Percentiles rank a stretch among this genome's conserved stretches.
phyloP scores from a whole-genome alignment of 2,888 invertebrate species.

The Drosophila limbata region DNA sequence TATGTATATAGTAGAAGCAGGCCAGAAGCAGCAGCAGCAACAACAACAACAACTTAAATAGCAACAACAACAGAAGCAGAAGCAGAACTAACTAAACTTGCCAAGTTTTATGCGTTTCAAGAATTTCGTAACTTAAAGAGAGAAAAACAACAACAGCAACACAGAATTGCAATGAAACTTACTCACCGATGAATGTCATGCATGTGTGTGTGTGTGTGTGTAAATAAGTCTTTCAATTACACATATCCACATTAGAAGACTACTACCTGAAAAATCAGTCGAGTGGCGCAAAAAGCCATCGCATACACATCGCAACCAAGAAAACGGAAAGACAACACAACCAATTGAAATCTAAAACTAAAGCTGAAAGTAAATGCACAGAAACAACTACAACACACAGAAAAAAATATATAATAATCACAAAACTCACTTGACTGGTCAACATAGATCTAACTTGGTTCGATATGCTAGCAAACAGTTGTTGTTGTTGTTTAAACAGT shows the following conservation, averaged over 20 bases:
- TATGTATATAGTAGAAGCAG: conserved; percentile 43
- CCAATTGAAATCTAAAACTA: conserved; percentile 59
- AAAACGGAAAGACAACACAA: conserved; percentile 56
- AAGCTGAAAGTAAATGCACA: conserved; percentile 45
- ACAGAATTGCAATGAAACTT: conserved; percentile 68
- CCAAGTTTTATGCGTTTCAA: conserved; percentile 70
- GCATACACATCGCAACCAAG: conserved; percentile 19
- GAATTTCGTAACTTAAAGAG: conserved; percentile 64
- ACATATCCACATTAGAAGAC: conserved; percentile 44
- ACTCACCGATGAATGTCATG: conserved; percentile 49
- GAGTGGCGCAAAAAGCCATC: conserved; percentile 66
- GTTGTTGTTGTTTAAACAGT: conserved; percentile 6
- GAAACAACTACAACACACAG: conserved; percentile 8
- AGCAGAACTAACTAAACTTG: conserved; percentile 72
- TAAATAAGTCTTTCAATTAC: conserved; percentile 55
- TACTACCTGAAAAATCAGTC: conserved; percentile 61
- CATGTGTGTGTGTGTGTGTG: conserved; percentile 20
- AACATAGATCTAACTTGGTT: conserved; percentile 21
- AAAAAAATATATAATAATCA: conserved; percentile 20
- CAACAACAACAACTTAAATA: conserved; percentile 34
- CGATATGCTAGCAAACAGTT: conserved; percentile 20
- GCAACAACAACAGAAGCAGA: conserved; percentile 28
- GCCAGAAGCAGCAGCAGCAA: conserved; percentile 45
- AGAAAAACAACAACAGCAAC: conserved; percentile 54
- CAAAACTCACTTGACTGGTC: conserved; percentile 56